Evolutionary conservation across 2,888 invertebrate genomes (phyloP).

Genomic region (Sericinus montela): DNA sequence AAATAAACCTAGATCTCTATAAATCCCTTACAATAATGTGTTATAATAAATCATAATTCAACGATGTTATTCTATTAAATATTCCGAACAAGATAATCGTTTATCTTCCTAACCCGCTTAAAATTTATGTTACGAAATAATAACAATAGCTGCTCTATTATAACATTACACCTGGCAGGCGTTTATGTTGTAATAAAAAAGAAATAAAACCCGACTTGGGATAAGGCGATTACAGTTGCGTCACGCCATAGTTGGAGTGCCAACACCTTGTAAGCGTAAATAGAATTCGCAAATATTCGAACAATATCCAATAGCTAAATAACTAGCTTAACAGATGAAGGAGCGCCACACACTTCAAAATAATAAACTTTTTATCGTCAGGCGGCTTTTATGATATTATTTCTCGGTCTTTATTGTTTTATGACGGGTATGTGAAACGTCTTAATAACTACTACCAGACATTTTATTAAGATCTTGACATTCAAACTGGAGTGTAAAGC

Average conservation of each 20-base stretch:
- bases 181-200: conserved; percentile 17
- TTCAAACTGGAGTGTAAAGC: too few species aligned
- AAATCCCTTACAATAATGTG: too few species aligned
- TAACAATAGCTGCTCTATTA: conserved; percentile 9
- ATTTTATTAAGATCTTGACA: too few species aligned
- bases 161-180: conserved; percentile 11
- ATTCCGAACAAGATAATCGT: too few species aligned
- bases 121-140: conserved; percentile 1
- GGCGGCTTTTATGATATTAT: background rate
- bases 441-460: too few species aligned
- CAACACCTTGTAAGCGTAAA: conserved; percentile 12
- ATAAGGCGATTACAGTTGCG: conserved; percentile 1
- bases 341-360: conserved; percentile 4
- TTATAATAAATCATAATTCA: too few species aligned
- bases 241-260: conserved; percentile 10
- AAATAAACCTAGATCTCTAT: too few species aligned
- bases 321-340: background rate
- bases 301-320: conserved; percentile 2
- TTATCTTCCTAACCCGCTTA: background rate
- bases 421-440: too few species aligned
- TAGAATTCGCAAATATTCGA: conserved; percentile 10
- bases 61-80: too few species aligned
- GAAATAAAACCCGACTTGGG: conserved; percentile 3
- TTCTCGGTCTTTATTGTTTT: too few species aligned
- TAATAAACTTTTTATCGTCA: background rate